Conservation (phyloP, 92 coral and sea anemone species). For the Pocillopora meandrina region DNA sequence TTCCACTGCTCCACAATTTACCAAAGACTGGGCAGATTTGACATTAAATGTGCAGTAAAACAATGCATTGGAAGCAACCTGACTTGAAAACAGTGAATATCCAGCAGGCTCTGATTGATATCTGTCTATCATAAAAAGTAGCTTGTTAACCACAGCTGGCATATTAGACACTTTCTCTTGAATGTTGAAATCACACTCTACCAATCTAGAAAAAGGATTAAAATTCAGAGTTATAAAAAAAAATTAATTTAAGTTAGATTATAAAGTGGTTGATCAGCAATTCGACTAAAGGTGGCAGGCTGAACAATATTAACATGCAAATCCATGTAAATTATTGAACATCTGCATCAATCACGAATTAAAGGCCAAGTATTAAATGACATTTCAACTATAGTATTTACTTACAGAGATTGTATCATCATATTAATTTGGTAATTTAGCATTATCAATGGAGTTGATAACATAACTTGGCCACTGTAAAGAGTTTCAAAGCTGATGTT, state of each 20-base stretch:
- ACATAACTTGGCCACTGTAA: no score
- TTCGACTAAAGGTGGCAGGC: no score
- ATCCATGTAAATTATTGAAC: no score
- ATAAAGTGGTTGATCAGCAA: neutral
- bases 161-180: slow-evolving; percentile 56
- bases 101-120: slow-evolving; percentile 27
- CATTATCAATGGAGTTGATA: no score
- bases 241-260: neutral
- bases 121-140: slow-evolving; percentile 62
- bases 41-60: slow-evolving; percentile 70
- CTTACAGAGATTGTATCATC: no score
- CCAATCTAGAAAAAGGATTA: slow-evolving; percentile 39
- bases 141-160: slow-evolving; percentile 50
- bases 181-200: slow-evolving; percentile 47
- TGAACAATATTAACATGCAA: no score
- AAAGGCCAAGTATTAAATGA: no score
- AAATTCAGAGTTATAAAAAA: neutral
- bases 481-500: no score
- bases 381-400: no score
- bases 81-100: slow-evolving; percentile 67
- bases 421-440: no score
- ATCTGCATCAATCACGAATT: no score
- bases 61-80: slow-evolving; percentile 60
- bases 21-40: slow-evolving; percentile 39
- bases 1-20: slow-evolving; percentile 44